phyloP scores from a whole-genome alignment of 2,797 vertebrate species.

The Tadarida brasiliensis region DNA sequence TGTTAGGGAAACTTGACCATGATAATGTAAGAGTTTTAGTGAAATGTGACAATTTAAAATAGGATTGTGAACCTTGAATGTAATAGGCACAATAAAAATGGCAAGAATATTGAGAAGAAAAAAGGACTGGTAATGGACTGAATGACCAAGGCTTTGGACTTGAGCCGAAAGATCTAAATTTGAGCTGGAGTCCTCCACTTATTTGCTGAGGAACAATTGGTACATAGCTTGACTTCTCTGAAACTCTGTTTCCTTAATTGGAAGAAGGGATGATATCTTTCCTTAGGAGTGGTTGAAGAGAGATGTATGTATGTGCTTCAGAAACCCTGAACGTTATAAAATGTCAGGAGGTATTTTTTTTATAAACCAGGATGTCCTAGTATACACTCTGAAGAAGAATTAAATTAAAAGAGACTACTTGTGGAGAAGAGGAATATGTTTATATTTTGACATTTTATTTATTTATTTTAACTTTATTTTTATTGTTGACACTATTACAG shows the following conservation, averaged over 20 bases:
- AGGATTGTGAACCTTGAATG: background rate
- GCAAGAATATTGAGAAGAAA: background rate
- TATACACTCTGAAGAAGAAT: background rate
- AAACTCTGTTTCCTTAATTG: background rate
- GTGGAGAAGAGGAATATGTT: background rate
- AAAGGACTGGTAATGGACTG: background rate
- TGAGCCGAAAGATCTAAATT: constrained; percentile 29
- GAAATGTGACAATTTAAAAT: background rate
- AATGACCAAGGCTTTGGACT: background rate
- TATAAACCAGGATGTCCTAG: background rate
- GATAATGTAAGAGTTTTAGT: background rate
- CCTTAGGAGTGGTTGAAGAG: background rate
- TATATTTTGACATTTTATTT: constrained; percentile 13
- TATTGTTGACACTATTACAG: background rate
- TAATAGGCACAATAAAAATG: background rate
- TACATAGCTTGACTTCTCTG: background rate
- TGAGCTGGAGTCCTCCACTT: background rate
- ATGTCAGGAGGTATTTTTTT: background rate
- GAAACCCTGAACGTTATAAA: background rate
- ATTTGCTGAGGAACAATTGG: background rate
- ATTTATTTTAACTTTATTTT: background rate
- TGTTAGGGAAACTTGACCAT: background rate
- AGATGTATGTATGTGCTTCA: background rate
- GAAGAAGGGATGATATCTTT: background rate
- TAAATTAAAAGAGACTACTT: background rate